Evolutionary conservation across 1,140 invertebrate genomes (phyloP).

Genomic region (Samia ricini): DNA sequence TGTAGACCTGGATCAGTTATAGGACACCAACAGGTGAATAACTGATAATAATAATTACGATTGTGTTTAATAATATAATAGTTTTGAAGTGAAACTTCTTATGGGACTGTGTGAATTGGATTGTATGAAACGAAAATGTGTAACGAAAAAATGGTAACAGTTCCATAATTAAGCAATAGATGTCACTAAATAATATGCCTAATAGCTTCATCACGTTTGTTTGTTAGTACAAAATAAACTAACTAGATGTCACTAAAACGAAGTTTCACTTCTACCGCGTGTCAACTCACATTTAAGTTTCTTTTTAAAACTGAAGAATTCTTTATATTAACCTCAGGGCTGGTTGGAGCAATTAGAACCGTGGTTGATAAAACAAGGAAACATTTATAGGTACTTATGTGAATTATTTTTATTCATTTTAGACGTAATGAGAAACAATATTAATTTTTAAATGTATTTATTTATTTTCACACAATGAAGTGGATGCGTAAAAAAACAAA

Average conservation of each 20-base stretch:
- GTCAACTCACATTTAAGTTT: too few relatives aligned
- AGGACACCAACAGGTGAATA: slow-evolving; percentile 91
- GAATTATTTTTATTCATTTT: slow-evolving; percentile 18
- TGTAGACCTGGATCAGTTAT: slow-evolving; percentile 98
- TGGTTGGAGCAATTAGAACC: slow-evolving; percentile 63
- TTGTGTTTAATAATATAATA: not conserved
- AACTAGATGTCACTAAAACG: too few relatives aligned
- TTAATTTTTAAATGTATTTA: not conserved
- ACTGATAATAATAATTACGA: not conserved
- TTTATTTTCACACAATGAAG: slow-evolving; percentile 20
- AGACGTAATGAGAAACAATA: not conserved
- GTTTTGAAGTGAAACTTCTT: not conserved
- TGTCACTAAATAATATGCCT: too few relatives aligned
- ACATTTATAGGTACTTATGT: slow-evolving; percentile 64
- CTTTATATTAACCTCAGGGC: slow-evolving; percentile 28
- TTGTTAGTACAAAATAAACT: too few relatives aligned
- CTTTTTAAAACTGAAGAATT: not conserved
- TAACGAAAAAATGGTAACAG: too few relatives aligned
- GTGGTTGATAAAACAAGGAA: slow-evolving; percentile 68
- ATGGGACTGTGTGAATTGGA: too few relatives aligned
- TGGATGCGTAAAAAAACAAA: too few relatives aligned
- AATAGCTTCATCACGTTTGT: too few relatives aligned
- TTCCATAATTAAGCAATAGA: too few relatives aligned
- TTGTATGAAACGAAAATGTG: too few relatives aligned
- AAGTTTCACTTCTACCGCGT: too few relatives aligned